Evolutionary conservation across 2,888 invertebrate species (phyloP).

Genomic region (Gandaritis pyraliata): DNA sequence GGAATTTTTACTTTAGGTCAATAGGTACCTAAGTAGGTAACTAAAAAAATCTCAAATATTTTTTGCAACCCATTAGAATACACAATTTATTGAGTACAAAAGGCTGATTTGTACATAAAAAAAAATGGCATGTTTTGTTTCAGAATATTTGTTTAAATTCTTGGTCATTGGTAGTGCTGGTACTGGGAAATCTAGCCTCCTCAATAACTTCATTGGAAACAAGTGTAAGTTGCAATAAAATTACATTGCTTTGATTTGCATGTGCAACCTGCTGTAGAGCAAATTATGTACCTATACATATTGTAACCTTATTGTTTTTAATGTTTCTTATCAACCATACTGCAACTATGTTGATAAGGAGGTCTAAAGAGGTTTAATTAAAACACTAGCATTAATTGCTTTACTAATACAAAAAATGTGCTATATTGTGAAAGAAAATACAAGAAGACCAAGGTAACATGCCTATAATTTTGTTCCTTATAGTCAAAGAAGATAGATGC

Average conservation of each 20-base stretch:
- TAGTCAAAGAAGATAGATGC: slow-evolving; percentile 92
- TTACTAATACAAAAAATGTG: too few relatives aligned
- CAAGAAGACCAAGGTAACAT: too few relatives aligned
- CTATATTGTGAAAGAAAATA: not conserved
- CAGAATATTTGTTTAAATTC: slow-evolving; percentile 94
- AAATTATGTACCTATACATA: too few relatives aligned
- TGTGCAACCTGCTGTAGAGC: not conserved
- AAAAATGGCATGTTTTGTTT: too few relatives aligned
- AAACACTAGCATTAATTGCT: too few relatives aligned
- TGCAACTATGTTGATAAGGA: not conserved
- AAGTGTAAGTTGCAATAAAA: slow-evolving; percentile 87
- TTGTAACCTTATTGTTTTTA: not conserved
- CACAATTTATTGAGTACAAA: too few relatives aligned
- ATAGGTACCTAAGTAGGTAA: too few relatives aligned
- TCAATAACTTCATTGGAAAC: slow-evolving; percentile 93
- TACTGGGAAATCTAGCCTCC: slow-evolving; percentile 92
- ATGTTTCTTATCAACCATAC: not conserved
- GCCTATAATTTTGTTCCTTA: slow-evolving; percentile 12
- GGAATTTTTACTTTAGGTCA: too few relatives aligned
- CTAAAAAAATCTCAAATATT: too few relatives aligned
- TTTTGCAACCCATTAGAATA: too few relatives aligned
- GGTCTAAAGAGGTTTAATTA: too few relatives aligned
- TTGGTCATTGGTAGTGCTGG: slow-evolving; percentile 94
- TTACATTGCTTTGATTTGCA: not conserved
- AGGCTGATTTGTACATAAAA: too few relatives aligned